Evolutionary conservation across 2,888 invertebrate species (phyloP).

Genomic region (Autographa pulchrina): DNA sequence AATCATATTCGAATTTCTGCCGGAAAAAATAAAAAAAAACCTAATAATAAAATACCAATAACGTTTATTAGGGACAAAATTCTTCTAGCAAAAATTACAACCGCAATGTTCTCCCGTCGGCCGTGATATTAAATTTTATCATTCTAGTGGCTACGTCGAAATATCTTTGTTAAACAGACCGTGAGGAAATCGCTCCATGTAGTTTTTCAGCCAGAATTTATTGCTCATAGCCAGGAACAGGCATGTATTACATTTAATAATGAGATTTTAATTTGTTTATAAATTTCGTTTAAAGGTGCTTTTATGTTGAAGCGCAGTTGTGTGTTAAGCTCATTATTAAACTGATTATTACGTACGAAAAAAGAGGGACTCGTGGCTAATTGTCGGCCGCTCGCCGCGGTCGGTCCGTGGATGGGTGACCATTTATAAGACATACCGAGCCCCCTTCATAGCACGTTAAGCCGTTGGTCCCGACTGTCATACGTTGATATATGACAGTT

Average conservation of each 20-base stretch:
- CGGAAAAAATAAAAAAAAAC: slow-evolving; percentile 42
- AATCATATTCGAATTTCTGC: slow-evolving; percentile 50
- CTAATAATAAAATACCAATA: slow-evolving; percentile 72
- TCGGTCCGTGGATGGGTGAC: too few relatives aligned
- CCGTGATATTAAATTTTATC: slow-evolving; percentile 82
- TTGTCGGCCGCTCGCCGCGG: too few relatives aligned
- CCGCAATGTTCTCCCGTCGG: slow-evolving; percentile 56
- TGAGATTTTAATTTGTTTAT: slow-evolving; percentile 37
- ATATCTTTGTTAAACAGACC: slow-evolving; percentile 81
- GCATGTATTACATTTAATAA: slow-evolving; percentile 47
- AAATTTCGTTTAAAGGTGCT: not conserved
- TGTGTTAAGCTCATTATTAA: not conserved
- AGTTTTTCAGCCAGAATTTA: slow-evolving; percentile 73
- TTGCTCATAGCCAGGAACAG: slow-evolving; percentile 45
- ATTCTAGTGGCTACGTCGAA: slow-evolving; percentile 73
- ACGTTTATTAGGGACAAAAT: slow-evolving; percentile 67
- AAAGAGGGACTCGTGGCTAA: not conserved
- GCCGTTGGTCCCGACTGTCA: too few relatives aligned
- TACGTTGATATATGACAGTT: too few relatives aligned
- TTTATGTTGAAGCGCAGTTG: not conserved
- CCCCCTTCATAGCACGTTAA: too few relatives aligned
- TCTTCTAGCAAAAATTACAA: slow-evolving; percentile 71
- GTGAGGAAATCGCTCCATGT: slow-evolving; percentile 65
- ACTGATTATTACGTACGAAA: not conserved
- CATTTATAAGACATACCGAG: too few relatives aligned